Percentiles rank a stretch among this genome's conserved stretches.
Conservation (phyloP, 2,797 vertebrate genomes). For the Serranus cabrilla region DNA sequence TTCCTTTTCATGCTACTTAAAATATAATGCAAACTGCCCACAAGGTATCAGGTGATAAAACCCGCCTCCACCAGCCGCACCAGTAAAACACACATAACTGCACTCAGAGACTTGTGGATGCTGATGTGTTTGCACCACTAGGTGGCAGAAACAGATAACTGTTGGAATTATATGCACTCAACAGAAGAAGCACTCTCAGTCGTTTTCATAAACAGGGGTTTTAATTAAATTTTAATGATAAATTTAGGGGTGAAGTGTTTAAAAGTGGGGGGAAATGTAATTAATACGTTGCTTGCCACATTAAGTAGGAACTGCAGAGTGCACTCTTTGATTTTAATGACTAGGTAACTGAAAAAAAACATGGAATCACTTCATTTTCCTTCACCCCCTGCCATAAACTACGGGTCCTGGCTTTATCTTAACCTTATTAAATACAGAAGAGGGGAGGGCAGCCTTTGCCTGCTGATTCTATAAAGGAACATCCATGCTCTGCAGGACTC, state of each 20-base stretch:
- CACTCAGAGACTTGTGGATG: not conserved
- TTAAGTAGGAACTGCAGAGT: not conserved
- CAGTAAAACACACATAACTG: not conserved
- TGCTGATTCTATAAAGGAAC: conserved; percentile 47
- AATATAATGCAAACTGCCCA: no score
- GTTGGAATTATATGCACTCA: not conserved
- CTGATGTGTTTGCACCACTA: conserved; percentile 34
- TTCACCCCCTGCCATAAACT: not conserved
- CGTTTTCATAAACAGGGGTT: no score
- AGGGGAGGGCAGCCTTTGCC: conserved; percentile 22
- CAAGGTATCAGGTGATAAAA: no score
- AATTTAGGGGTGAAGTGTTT: not conserved
- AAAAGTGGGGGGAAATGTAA: not conserved
- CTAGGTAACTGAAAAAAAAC: not conserved
- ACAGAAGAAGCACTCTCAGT: not conserved
- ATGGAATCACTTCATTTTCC: not conserved
- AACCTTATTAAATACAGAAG: not conserved
- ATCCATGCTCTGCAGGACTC: conserved; percentile 15
- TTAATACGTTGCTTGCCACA: not conserved
- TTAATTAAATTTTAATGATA: no score
- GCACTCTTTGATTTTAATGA: not conserved
- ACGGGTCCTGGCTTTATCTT: not conserved
- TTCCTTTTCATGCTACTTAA: no score
- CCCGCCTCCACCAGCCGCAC: no score
- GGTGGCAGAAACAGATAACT: conserved; percentile 45